These are phyloP conservation scores for Myotis pilosus DNA, from an alignment of 2,797 vertebrate species.

Conservation along the genomic window DNA sequence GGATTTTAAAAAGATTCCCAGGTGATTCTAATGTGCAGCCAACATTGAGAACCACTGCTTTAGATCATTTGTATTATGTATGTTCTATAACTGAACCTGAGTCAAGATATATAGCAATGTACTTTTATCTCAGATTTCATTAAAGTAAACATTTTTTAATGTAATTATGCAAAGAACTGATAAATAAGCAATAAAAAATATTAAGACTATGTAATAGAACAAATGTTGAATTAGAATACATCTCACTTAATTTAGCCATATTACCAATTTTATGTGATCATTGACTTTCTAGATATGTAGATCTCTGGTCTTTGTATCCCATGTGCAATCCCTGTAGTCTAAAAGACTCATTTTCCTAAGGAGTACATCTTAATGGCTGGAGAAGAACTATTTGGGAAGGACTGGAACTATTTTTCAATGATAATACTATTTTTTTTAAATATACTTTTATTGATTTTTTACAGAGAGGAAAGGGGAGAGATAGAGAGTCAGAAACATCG, in stretches of 20 bases:
- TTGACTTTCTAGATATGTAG: not conserved
- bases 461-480: too few relatives aligned
- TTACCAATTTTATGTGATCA: not conserved
- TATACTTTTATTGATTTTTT: too few relatives aligned
- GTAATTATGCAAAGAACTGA: not conserved
- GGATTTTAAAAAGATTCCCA: too few relatives aligned
- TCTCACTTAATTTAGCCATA: not conserved
- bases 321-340: not conserved
- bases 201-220: not conserved
- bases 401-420: not conserved
- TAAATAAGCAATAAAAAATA: not conserved
- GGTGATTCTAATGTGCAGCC: too few relatives aligned
- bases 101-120: not conserved
- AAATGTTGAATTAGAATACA: not conserved
- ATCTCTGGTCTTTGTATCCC: not conserved
- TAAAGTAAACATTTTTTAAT: not conserved
- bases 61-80: not conserved
- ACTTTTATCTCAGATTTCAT: not conserved
- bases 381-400: not conserved
- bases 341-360: not conserved
- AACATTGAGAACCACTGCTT: not conserved
- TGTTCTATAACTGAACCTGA: not conserved
- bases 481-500: too few relatives aligned
- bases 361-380: not conserved
- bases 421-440: not conserved